Percentiles rank a stretch among this genome's conserved stretches.
These are phyloP conservation scores for Opisthocomus hoazin DNA, from an alignment of 2,113 vertebrate genomes.

Conservation along the genomic window DNA sequence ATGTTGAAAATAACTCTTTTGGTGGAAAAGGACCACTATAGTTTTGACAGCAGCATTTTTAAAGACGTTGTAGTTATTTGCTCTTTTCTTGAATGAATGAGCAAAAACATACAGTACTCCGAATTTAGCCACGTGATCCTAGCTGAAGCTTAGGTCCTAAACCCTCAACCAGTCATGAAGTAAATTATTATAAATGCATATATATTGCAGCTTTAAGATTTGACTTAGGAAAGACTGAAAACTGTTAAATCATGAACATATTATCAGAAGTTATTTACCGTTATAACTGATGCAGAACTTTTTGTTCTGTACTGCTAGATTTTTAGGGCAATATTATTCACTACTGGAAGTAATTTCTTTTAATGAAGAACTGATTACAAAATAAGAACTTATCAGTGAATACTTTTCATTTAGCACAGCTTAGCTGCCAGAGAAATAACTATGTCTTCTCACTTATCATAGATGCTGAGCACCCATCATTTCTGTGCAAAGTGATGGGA, in stretches of 20 bases:
- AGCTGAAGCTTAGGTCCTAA: not conserved
- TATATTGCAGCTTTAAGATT: not conserved
- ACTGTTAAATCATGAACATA: not conserved
- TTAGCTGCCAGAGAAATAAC: not conserved
- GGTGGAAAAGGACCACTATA: not conserved
- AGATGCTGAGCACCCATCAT: not conserved
- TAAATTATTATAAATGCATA: not conserved
- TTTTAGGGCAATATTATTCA: not conserved
- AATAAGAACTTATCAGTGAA: not conserved
- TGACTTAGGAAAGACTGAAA: not conserved
- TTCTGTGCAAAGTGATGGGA: not conserved
- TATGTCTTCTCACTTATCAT: not conserved
- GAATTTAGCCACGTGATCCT: not conserved
- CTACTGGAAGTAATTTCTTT: not conserved
- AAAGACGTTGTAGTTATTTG: not conserved
- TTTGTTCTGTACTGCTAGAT: not conserved
- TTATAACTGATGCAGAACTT: not conserved
- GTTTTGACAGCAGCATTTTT: not conserved
- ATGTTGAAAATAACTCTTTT: not conserved
- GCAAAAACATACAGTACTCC: not conserved
- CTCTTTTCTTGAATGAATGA: not conserved
- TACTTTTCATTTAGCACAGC: not conserved
- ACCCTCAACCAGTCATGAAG: not conserved
- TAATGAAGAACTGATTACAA: not conserved
- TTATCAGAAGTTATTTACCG: not conserved